A percentile compares a stretch with the other conserved stretches of the same genome.
These are phyloP conservation scores for Sarcophaga rosellei DNA, from an alignment of 2,888 invertebrate species.

Conservation along the genomic window DNA sequence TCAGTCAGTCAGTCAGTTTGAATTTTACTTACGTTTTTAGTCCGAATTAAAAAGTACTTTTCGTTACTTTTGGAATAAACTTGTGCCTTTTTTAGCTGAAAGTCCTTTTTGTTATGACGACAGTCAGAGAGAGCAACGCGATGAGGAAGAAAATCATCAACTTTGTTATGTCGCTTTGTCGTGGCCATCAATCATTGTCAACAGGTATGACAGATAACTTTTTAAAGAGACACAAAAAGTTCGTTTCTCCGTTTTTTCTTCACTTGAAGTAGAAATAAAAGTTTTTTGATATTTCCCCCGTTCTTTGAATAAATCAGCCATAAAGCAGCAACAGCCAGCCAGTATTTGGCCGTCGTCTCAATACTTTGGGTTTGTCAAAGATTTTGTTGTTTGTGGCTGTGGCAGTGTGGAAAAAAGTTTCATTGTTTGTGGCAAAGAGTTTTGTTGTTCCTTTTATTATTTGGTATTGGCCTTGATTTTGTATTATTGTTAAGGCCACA, in stretches of 20 bases:
- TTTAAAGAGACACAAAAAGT: constrained; percentile 63
- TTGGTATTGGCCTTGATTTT: constrained; percentile 63
- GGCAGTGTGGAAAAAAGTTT: background rate
- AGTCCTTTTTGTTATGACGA: constrained; percentile 23
- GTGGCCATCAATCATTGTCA: constrained; percentile 68
- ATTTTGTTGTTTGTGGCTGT: too few species aligned
- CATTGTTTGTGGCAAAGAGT: constrained; percentile 44
- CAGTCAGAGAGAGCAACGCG: constrained; percentile 1
- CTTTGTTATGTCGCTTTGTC: constrained; percentile 66
- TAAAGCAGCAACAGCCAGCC: constrained; percentile 11
- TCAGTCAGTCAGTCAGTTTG: background rate
- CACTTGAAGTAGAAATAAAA: constrained; percentile 15
- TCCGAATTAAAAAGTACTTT: background rate
- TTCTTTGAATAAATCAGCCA: constrained; percentile 59
- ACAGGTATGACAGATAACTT: constrained; percentile 69
- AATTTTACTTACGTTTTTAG: background rate
- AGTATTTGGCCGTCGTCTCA: background rate
- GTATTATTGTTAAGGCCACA: constrained; percentile 37
- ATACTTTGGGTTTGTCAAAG: constrained; percentile 31
- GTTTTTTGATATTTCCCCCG: background rate
- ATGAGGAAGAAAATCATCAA: constrained; percentile 29
- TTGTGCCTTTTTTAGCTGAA: constrained; percentile 23
- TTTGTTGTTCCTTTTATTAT: constrained; percentile 35
- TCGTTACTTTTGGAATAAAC: constrained; percentile 19
- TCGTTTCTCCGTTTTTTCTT: constrained; percentile 2